Evolutionary conservation across 2,888 invertebrate genomes (phyloP), one percentile per base, ranked within the genome.

Genomic region (Troides aeacus): DNA sequence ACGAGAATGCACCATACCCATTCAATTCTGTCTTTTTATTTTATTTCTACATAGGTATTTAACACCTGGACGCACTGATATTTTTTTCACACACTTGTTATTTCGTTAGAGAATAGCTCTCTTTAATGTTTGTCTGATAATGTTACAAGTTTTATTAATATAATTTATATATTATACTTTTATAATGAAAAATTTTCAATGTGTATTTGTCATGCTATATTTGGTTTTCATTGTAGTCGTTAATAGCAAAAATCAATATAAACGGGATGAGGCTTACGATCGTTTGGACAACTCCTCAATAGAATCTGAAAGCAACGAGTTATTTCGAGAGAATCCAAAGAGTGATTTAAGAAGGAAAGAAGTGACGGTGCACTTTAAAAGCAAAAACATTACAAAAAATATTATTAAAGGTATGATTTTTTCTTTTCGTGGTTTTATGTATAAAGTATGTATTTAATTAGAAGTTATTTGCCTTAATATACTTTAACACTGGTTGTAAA

Each of bases 291-390:
- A 64, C 58, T 64, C 72, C 1, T 76, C 76, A 30, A 65, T 75
- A 60, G 75, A 75, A 66, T 77, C 77, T 30, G 75, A 75, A 60
- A 78, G 77, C 46, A 70, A 69, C 53, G 76, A 77, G 66, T 64
- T 72, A 2, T 74, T 68, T 53, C 74, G 75, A 23, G 65, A 42
- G 12, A 77, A 71, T 70, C 42, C 66, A 58, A 75, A 72, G 57
- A 69, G 71, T 63, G 74, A 74, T 62, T 71, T 72, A 5, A 64
- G 57, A 53, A 68, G 23, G 36, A 63, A 36, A 21, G 53, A 64
- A 56, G 30, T 36, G 15, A 39, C 24, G 17, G 1, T 21, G 12
- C 57, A 64, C 21, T 30, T 39, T 56, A 36, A 30, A 64, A 30
- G 36, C 57, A 17, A 24, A 24, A 64, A 64, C 15, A 15, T 8